Evolutionary conservation across 2,797 vertebrate genomes (phyloP).

Genomic region (Sylvilagus floridanus): DNA sequence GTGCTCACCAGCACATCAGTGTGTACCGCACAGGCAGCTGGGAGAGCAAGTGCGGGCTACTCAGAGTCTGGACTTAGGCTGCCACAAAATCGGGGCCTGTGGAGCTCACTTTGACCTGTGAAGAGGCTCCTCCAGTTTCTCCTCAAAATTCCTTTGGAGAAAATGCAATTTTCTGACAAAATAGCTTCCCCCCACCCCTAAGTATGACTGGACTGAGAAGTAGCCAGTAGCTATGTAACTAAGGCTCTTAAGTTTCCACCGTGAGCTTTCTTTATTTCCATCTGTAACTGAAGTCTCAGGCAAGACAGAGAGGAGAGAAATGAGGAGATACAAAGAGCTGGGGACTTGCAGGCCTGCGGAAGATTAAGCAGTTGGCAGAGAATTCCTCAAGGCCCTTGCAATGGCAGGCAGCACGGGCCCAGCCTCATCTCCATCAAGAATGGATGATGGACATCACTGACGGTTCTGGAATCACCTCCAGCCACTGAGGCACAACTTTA

Average conservation of each 20-base stretch:
- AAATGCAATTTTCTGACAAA: background rate
- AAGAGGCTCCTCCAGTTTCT: background rate
- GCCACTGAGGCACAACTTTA: background rate
- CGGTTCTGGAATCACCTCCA: background rate
- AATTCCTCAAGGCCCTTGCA: background rate
- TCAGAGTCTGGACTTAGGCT: background rate
- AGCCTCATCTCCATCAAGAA: background rate
- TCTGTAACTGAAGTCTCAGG: background rate
- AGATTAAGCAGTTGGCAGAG: background rate
- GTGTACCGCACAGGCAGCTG: background rate
- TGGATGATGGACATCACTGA: background rate
- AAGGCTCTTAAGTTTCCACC: background rate
- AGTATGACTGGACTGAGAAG: background rate
- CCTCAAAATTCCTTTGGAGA: background rate
- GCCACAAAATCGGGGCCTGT: fast-evolving
- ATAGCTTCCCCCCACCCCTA: background rate
- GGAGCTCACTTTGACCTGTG: fast-evolving
- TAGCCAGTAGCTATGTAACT: background rate
- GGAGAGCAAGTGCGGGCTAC: background rate
- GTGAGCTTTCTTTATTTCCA: background rate
- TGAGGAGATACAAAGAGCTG: background rate
- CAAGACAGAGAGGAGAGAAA: background rate
- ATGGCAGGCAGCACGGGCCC: background rate
- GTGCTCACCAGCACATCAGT: fast-evolving
- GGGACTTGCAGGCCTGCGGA: background rate